These are phyloP conservation scores for Bothrops jararaca DNA, from an alignment of 2,113 vertebrate species.

Conservation along the genomic window DNA sequence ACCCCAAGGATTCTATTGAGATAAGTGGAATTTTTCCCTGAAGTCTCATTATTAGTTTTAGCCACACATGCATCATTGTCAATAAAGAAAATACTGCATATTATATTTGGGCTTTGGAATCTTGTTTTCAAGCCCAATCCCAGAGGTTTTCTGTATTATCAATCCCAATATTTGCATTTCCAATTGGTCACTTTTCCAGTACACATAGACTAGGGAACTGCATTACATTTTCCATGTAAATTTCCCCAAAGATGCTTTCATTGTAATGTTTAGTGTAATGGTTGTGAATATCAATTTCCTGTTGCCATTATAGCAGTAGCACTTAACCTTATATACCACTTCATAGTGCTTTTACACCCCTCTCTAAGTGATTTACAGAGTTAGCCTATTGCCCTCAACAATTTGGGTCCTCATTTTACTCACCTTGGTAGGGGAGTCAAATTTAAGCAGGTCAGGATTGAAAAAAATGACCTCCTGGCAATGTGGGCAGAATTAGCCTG, in stretches of 20 bases:
- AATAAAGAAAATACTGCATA: fast-evolving
- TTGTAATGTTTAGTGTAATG: neutral
- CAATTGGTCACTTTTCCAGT: neutral
- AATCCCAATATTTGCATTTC: neutral
- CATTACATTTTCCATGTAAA: neutral
- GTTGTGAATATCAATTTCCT: neutral
- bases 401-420: too few relatives aligned
- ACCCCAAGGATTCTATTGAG: neutral
- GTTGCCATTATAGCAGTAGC: neutral
- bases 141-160: neutral
- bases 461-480: too few relatives aligned
- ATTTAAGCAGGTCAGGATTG: too few relatives aligned
- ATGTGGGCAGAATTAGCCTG: too few relatives aligned
- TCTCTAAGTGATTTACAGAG: too few relatives aligned
- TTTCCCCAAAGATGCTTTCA: neutral
- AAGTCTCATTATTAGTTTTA: neutral
- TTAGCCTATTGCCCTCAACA: too few relatives aligned
- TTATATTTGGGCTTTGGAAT: constrained; percentile 29
- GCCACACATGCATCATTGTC: neutral
- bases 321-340: too few relatives aligned
- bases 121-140: neutral
- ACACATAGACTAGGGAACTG: neutral
- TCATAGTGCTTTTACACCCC: too few relatives aligned
- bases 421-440: too few relatives aligned
- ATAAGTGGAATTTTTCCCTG: neutral